These are phyloP conservation scores for Ochlodes sylvanus DNA, from an alignment of 2,888 invertebrate genomes.

Conservation along the genomic window DNA sequence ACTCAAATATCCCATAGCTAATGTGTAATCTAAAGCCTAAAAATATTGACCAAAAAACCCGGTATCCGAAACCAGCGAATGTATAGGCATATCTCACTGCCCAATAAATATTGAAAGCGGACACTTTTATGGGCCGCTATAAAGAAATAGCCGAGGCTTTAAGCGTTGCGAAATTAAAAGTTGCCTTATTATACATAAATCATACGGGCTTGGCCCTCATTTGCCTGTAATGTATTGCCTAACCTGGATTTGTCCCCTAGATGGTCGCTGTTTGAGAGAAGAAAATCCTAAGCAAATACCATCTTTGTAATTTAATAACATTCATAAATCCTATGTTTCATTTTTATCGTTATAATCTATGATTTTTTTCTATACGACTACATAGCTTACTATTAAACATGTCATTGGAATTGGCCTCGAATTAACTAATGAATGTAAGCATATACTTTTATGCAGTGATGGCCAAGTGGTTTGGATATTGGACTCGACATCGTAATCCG, in stretches of 20 bases:
- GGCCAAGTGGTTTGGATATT: too few relatives aligned
- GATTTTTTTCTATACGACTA: too few relatives aligned
- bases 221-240: slow-evolving; percentile 38
- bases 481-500: too few relatives aligned
- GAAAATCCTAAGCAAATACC: not conserved
- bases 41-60: slow-evolving; percentile 17
- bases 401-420: too few relatives aligned
- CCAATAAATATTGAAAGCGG: slow-evolving; percentile 65
- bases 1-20: not conserved
- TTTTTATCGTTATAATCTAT: too few relatives aligned
- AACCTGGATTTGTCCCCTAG: slow-evolving; percentile 15
- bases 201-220: slow-evolving; percentile 50
- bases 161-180: slow-evolving; percentile 73
- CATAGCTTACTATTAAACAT: too few relatives aligned
- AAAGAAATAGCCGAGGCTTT: slow-evolving; percentile 67
- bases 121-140: slow-evolving; percentile 65
- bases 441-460: too few relatives aligned
- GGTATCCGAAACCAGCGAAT: slow-evolving; percentile 12
- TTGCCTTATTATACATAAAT: slow-evolving; percentile 75
- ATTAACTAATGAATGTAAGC: too few relatives aligned
- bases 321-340: not conserved
- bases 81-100: slow-evolving; percentile 38
- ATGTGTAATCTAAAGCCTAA: not conserved
- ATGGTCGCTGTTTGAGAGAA: not conserved
- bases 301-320: not conserved